phyloP scores from a whole-genome alignment of 2,113 vertebrate genomes.

The Clarias macrocephalus region DNA sequence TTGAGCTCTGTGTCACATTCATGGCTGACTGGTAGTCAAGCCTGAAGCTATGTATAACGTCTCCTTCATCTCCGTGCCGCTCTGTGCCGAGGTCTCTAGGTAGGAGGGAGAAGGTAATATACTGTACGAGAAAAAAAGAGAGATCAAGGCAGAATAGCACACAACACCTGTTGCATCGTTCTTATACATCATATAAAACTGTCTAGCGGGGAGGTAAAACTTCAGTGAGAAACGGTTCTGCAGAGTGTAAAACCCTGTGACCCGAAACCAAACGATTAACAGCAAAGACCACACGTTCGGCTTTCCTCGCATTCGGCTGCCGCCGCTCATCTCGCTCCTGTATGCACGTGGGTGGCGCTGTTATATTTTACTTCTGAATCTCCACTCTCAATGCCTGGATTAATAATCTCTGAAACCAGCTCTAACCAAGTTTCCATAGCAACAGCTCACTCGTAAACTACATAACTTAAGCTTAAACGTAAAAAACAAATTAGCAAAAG shows the following conservation, averaged over 20 bases:
- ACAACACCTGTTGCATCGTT: conserved; percentile 14
- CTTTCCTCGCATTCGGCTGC: not conserved
- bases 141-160: conserved; percentile 22
- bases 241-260: conserved; percentile 16
- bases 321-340: not conserved
- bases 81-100: not conserved
- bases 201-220: conserved; percentile 20
- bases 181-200: conserved; percentile 41
- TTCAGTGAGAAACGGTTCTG: conserved; percentile 4
- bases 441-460: not conserved
- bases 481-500: too few species aligned
- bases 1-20: conserved; percentile 1
- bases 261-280: conserved; percentile 27
- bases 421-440: not conserved
- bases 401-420: not conserved
- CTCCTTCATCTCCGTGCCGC: not conserved
- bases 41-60: not conserved
- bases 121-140: conserved; percentile 33
- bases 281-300: not conserved
- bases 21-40: not conserved
- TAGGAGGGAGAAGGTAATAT: conserved; percentile 12
- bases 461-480: too few species aligned
- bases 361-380: not conserved
- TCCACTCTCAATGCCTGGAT: not conserved
- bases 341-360: not conserved